A percentile compares a stretch with the other conserved stretches of the same genome.
Evolutionary conservation across 2,113 vertebrate species (phyloP).

Genomic region (Sebastes fasciatus): DNA sequence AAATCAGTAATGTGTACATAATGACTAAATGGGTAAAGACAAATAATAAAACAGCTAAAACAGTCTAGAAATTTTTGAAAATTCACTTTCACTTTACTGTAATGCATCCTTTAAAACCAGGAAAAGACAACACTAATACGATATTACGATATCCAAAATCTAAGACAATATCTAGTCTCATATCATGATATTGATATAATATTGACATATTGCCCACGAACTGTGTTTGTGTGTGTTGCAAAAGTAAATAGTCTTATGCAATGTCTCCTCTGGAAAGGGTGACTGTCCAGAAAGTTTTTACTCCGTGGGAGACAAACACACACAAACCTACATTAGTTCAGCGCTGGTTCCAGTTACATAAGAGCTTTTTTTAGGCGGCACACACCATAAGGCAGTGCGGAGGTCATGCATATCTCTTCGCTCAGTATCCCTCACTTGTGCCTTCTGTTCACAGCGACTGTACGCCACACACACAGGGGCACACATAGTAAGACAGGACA

Average conservation of each 20-base stretch:
- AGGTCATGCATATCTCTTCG: conserved; percentile 64
- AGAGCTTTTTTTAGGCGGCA: conserved; percentile 54
- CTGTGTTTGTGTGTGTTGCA: conserved; percentile 37
- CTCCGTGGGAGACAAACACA: conserved; percentile 65
- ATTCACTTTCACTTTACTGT: no score
- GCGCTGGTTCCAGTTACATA: conserved; percentile 66
- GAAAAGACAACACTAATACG: no score
- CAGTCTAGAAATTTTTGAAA: no score
- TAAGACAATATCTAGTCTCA: no score
- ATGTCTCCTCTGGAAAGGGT: conserved; percentile 57
- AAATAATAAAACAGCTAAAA: no score
- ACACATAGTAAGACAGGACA: conserved; percentile 19
- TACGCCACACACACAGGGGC: conserved; percentile 18
- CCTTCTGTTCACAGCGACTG: conserved; percentile 74
- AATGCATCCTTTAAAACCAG: no score
- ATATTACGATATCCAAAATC: no score
- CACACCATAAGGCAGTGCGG: conserved; percentile 62
- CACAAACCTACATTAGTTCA: conserved; percentile 66
- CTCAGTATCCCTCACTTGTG: conserved; percentile 64
- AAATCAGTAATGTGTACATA: no score
- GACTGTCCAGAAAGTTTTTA: conserved; percentile 60
- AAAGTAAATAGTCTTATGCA: conserved; percentile 71
- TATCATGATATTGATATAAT: no score
- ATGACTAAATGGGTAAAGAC: no score
- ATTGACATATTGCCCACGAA: no score